Evolutionary conservation across 2,888 invertebrate species (phyloP).

Genomic region (Chydorus sphaericus): DNA sequence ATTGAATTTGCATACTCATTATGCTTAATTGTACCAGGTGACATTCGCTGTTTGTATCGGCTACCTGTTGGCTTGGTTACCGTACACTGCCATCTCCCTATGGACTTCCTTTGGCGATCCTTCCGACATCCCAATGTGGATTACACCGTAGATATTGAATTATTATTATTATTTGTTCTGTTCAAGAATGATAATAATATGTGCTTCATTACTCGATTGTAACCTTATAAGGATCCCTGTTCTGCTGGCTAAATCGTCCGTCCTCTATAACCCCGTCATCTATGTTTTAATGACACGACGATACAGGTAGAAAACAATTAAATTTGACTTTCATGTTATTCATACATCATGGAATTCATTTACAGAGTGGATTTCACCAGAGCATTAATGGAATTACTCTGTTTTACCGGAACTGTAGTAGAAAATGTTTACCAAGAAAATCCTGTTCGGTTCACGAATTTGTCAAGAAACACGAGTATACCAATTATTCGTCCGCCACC

Average conservation of each 20-base stretch:
- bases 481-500: too few relatives aligned
- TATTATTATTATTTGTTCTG: too few relatives aligned
- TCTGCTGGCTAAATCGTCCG: slow-evolving; percentile 21
- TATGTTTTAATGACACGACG: slow-evolving; percentile 20
- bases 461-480: too few relatives aligned
- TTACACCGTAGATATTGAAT: slow-evolving; percentile 19
- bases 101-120: slow-evolving; percentile 17
- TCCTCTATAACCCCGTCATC: slow-evolving; percentile 21
- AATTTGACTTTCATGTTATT: too few relatives aligned
- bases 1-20: not conserved
- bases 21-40: slow-evolving; percentile 15
- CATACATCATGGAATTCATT: not conserved
- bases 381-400: not conserved
- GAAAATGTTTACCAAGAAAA: not conserved
- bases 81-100: slow-evolving; percentile 19
- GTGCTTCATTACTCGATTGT: too few relatives aligned
- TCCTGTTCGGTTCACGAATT: not conserved
- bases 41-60: slow-evolving; percentile 19
- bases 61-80: slow-evolving; percentile 20
- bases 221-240: slow-evolving; percentile 18
- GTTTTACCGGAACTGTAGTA: not conserved
- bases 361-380: not conserved
- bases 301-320: too few relatives aligned
- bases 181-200: too few relatives aligned
- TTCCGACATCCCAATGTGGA: slow-evolving; percentile 18